Evolutionary conservation across 2,888 invertebrate species (phyloP).

Genomic region (Drosophila borborema): DNA sequence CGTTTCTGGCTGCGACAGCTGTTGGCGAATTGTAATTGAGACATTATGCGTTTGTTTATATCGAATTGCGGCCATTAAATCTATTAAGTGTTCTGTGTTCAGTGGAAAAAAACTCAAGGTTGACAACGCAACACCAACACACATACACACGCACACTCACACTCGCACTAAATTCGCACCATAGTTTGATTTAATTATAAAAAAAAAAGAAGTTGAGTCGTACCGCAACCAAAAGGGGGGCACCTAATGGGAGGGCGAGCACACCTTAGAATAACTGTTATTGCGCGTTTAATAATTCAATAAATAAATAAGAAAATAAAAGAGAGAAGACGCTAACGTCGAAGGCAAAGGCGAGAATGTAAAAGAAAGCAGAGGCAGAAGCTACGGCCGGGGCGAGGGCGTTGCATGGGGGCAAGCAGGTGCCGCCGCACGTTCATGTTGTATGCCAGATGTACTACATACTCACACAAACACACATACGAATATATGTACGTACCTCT

Average conservation of each 20-base stretch:
- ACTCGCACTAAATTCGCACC: slow-evolving; percentile 1
- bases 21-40: slow-evolving; percentile 34
- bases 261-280: slow-evolving; percentile 38
- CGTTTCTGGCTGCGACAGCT: slow-evolving; percentile 10
- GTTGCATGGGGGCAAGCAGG: slow-evolving; percentile 25
- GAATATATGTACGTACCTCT: neutral
- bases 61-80: slow-evolving; percentile 27
- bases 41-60: slow-evolving; percentile 33
- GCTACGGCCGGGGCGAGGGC: neutral
- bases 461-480: neutral
- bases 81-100: slow-evolving; percentile 10
- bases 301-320: slow-evolving; percentile 17
- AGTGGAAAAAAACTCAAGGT: slow-evolving; percentile 9
- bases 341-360: slow-evolving; percentile 16
- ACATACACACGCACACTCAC: neutral
- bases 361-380: neutral
- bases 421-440: slow-evolving; percentile 39
- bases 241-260: slow-evolving; percentile 19
- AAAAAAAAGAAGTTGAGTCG: slow-evolving; percentile 9
- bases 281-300: slow-evolving; percentile 49
- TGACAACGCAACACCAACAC: slow-evolving; percentile 1
- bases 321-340: slow-evolving; percentile 14
- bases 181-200: slow-evolving; percentile 20
- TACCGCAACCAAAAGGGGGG: slow-evolving; percentile 6
- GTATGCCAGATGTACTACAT: slow-evolving; percentile 19